A percentile compares a stretch with the other conserved stretches of the same genome.
Evolutionary conservation across 2,797 vertebrate species (phyloP).

Genomic region (Lutjanus argentimaculatus): DNA sequence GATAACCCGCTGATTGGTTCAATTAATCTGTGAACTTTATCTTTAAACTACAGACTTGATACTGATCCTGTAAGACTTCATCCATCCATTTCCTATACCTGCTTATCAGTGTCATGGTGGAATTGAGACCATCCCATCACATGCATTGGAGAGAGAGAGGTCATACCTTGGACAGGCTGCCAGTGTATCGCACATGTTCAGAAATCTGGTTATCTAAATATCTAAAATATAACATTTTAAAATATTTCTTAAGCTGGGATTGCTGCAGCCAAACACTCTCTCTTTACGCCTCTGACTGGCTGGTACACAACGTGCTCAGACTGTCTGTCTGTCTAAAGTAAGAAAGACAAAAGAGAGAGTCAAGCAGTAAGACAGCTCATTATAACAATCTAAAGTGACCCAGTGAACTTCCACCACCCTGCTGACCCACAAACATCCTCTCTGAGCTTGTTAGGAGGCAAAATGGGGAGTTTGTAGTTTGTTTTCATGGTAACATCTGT

Average conservation of each 20-base stretch:
- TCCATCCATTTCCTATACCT: too few species aligned
- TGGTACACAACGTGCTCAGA: background rate
- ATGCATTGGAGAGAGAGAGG: background rate
- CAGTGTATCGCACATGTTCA: background rate
- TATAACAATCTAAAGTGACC: background rate
- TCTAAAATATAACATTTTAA: background rate
- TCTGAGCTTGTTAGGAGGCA: slow-evolving; percentile 12
- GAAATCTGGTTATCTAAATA: background rate
- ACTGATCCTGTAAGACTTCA: too few species aligned
- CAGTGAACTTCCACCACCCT: slow-evolving; percentile 9
- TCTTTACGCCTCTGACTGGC: background rate
- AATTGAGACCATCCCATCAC: too few species aligned
- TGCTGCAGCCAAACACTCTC: background rate
- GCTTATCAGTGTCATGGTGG: too few species aligned
- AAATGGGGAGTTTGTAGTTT: background rate
- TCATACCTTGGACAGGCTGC: too few species aligned
- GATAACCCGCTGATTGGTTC: too few species aligned
- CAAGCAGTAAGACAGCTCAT: slow-evolving; percentile 24
- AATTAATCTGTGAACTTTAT: too few species aligned
- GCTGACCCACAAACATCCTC: background rate
- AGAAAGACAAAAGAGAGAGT: background rate
- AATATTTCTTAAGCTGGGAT: background rate
- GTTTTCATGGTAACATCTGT: background rate
- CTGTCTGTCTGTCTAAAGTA: background rate
- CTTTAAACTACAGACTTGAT: too few species aligned